Evolutionary conservation across 2,888 invertebrate genomes (phyloP), one percentile per base, ranked within the genome.

Genomic region (Resseliella maxima): DNA sequence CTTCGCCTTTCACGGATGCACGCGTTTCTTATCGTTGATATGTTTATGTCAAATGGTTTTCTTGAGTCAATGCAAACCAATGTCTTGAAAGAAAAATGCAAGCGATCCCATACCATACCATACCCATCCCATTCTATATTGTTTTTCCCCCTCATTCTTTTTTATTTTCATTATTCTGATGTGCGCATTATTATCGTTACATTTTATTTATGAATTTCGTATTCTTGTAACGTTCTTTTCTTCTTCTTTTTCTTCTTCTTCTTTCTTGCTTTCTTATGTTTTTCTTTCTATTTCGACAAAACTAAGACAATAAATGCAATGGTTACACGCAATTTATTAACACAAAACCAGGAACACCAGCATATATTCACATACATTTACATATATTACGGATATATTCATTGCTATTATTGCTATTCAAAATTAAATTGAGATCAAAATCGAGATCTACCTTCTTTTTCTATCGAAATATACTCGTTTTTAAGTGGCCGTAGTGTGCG

Each of bases 241-340:
- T 83, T 21, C 24, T n/a, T n/a, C n/a, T 72, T 35, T 18, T 35
- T 31, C 35, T 35, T 35, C 72, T 6, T 35, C 72, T 35, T 36
- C 72, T 72, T 35, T n/a, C n/a, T 38, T 64, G 12, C 15, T 64
- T 6, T 24, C 12, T 18, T n/a, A n/a, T 72, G 0, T 72, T 2
- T 18, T 27, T 27, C 24, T 1, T 64, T 18, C 18, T 10, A 3
- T 72, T 31, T 72, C 36, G 72, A 12, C 36, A 35, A 31, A n/a
- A 72, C 31, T 15, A 72, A 72, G 64, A 83, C 83, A 83, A 83
- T 38, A 83, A 83, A 81, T 36, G 81, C 81, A 35, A 35, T 35
- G 81, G n/a, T 83, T 38, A 83, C 83, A 83, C 83, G 83, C 83
- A 83, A 83, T 83, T 83, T 83, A 83, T 83, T 83, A 38, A 38